phyloP scores from a whole-genome alignment of 2,888 invertebrate species.

The Andrena haemorrhoa region DNA sequence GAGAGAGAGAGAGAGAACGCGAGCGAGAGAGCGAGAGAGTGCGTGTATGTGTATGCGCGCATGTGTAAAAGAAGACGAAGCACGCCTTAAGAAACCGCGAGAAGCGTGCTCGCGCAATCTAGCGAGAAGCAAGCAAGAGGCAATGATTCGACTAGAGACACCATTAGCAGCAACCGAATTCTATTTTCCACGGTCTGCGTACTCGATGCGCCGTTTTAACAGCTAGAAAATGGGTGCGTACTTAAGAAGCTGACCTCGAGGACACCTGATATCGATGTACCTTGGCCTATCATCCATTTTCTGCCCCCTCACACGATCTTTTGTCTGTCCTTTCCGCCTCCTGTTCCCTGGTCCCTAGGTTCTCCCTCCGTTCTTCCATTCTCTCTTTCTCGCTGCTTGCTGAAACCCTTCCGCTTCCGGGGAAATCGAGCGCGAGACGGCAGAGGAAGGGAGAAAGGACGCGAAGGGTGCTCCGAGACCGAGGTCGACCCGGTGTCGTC shows the following conservation, averaged over 20 bases:
- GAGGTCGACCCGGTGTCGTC: conserved; percentile 2
- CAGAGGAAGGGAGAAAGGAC: conserved; percentile 6
- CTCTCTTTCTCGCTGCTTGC: background rate
- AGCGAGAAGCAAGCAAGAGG: conserved; percentile 30
- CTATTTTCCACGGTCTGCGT: conserved; percentile 53
- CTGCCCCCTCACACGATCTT: background rate
- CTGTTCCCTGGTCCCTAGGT: background rate
- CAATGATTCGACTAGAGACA: conserved; percentile 33
- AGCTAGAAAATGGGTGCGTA: conserved; percentile 54
- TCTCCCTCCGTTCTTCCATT: background rate
- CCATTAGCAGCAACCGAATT: conserved; percentile 36
- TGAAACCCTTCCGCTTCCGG: no score
- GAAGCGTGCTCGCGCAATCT: conserved; percentile 17
- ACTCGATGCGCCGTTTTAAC: conserved; percentile 35
- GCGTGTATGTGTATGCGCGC: no score
- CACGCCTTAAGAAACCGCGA: conserved; percentile 42
- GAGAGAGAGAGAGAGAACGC: background rate
- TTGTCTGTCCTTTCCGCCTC: conserved; percentile 2
- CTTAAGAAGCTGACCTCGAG: conserved; percentile 44
- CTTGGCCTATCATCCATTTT: background rate
- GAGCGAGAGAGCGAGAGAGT: background rate
- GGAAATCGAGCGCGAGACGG: background rate
- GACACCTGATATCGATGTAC: conserved; percentile 51
- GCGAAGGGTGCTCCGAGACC: conserved; percentile 1
- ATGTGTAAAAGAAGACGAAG: conserved; percentile 21